Percentiles rank a stretch among this genome's conserved stretches.
Evolutionary conservation across 2,113 vertebrate species (phyloP).

Genomic region (Daboia siamensis): DNA sequence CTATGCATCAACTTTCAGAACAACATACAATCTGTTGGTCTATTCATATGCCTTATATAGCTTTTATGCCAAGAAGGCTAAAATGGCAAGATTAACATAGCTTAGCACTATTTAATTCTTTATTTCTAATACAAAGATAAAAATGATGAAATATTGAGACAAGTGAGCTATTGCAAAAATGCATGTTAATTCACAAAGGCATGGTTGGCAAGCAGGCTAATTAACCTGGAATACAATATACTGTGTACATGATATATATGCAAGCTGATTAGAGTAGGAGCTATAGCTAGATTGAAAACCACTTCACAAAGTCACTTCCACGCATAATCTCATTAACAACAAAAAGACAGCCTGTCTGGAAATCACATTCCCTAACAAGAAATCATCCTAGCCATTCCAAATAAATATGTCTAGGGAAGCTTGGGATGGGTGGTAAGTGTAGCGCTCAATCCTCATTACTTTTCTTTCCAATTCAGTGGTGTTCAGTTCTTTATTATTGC

Average conservation of each 20-base stretch:
- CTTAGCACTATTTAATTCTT: background rate
- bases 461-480: background rate
- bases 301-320: background rate
- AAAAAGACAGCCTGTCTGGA: background rate
- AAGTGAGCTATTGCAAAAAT: background rate
- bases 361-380: background rate
- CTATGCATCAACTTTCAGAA: background rate
- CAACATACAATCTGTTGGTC: background rate
- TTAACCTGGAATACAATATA: background rate
- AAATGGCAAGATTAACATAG: background rate
- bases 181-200: background rate
- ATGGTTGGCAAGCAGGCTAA: slow-evolving; percentile 6
- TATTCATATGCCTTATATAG: background rate
- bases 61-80: background rate
- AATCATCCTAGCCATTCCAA: background rate
- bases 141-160: slow-evolving; percentile 4
- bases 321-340: background rate
- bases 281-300: background rate
- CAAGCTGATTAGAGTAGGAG: background rate
- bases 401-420: background rate
- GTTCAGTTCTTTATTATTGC: background rate
- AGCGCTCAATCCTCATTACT: background rate
- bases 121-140: background rate
- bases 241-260: slow-evolving; percentile 1
- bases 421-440: background rate